Evolutionary conservation across 2,113 vertebrate species (phyloP), one percentile per base, ranked within the genome.

Genomic region (Plotosus lineatus): DNA sequence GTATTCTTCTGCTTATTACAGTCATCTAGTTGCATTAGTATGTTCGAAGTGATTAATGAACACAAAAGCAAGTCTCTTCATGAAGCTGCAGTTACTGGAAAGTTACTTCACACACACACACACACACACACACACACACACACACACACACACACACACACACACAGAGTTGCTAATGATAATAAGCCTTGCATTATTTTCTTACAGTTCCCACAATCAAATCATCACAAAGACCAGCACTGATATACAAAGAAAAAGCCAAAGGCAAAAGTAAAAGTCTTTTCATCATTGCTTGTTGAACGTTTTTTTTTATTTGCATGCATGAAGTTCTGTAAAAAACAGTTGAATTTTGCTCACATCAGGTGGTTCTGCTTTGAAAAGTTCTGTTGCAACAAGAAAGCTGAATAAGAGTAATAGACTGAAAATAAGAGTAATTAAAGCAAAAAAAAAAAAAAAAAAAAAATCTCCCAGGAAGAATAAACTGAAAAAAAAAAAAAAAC

Each of bases 51-150:
- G 36, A 56, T 33, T 28, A 56, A 56, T 26, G 55, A 56, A 21
- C 51, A 42, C 33, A 36, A 56, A 6, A 61, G 42, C 75, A 77
- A 77, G 75, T 77, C 75, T 63, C 56, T 21, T 46, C 75, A 77
- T 61, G 75, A 77, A 77, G 23, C 56, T 61, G 19, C 15, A 77
- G 56, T 46, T 77, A 48, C 0, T 77, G n/a, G 26, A 61, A 77
- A 58, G 33, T 42, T 46, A 21, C 42, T 31, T 60, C 46, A 60
- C 53, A 55, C 26, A 17, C 21, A 46, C 46, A 11, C 28, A n/a
- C n/a, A n/a, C n/a, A n/a, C n/a, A n/a, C n/a, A n/a, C n/a, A n/a
- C n/a, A n/a, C n/a, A n/a, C n/a, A n/a, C n/a, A n/a, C n/a, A n/a
- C n/a, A n/a, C n/a, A n/a, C n/a, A n/a, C n/a, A n/a, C n/a, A n/a